Evolutionary conservation across 2,888 invertebrate species (phyloP).

Genomic region (Caenorhabditis becei): DNA sequence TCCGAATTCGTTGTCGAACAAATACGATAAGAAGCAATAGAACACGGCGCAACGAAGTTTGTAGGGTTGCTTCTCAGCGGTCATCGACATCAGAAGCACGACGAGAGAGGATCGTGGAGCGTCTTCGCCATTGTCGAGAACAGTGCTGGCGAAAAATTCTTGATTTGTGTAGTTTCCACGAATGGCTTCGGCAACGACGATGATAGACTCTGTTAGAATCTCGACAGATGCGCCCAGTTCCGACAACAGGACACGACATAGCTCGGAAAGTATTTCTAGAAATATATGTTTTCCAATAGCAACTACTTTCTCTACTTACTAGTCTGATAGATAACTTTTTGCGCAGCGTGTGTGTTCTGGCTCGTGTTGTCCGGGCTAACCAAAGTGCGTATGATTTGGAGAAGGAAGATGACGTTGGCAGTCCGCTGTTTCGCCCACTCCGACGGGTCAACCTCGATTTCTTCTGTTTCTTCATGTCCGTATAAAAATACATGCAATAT

Average conservation of each 20-base stretch:
- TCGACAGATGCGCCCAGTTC: slow-evolving; percentile 94
- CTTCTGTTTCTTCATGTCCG: slow-evolving; percentile 71
- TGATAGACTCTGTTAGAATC: slow-evolving; percentile 86
- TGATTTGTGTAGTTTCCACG: slow-evolving; percentile 93
- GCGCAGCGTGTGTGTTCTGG: slow-evolving; percentile 89
- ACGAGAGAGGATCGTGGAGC: slow-evolving; percentile 89
- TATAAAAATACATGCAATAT: slow-evolving; percentile 88
- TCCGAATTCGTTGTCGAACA: slow-evolving; percentile 93
- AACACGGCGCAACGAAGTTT: slow-evolving; percentile 92
- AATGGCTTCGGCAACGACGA: slow-evolving; percentile 93
- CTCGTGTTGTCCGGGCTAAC: slow-evolving; percentile 95
- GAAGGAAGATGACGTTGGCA: slow-evolving; percentile 94
- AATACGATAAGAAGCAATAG: slow-evolving; percentile 96
- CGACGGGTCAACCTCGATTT: slow-evolving; percentile 50
- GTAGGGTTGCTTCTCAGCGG: slow-evolving; percentile 97
- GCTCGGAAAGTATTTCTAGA: slow-evolving; percentile 86
- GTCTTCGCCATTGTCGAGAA: slow-evolving; percentile 55
- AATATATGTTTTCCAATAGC: slow-evolving; percentile 17
- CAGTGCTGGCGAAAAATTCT: slow-evolving; percentile 88
- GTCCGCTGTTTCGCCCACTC: slow-evolving; percentile 85
- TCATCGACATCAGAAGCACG: slow-evolving; percentile 97
- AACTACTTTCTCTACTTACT: slow-evolving; percentile 83
- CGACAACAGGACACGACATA: slow-evolving; percentile 94
- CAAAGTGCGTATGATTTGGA: slow-evolving; percentile 86
- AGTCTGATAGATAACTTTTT: slow-evolving; percentile 91